Conservation (phyloP, 2,797 vertebrate genomes). For the Choloepus didactylus region DNA sequence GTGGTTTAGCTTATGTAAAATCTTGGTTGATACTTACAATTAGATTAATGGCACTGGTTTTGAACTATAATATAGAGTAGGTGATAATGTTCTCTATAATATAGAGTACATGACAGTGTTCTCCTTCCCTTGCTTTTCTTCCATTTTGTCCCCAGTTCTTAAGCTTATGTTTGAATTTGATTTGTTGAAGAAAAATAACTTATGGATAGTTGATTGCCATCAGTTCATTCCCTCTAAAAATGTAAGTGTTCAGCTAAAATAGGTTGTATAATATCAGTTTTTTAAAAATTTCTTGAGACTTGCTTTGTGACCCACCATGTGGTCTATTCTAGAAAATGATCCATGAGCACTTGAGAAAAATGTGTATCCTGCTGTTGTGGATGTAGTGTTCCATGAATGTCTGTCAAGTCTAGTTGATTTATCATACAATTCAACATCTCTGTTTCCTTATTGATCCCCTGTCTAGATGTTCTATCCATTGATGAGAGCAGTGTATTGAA, state of each 20-base stretch:
- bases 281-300: too few species aligned
- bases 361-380: too few species aligned
- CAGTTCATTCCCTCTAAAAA: slow-evolving; percentile 9
- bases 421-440: too few species aligned
- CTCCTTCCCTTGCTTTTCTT: background rate
- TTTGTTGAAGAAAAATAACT: slow-evolving; percentile 19
- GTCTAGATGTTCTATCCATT: too few species aligned
- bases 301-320: too few species aligned
- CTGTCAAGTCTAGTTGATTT: too few species aligned
- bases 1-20: background rate
- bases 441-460: too few species aligned
- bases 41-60: slow-evolving; percentile 50
- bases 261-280: background rate
- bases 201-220: background rate
- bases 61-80: background rate
- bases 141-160: background rate
- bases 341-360: too few species aligned
- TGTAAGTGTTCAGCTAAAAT: background rate
- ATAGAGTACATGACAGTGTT: background rate
- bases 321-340: too few species aligned
- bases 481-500: too few species aligned
- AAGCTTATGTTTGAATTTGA: slow-evolving; percentile 27
- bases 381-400: too few species aligned
- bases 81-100: background rate
- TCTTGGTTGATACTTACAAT: slow-evolving; percentile 25